Base-by-base conservation (phyloP, 2,888 invertebrate species). In the Strigamia transsilvanica region DNA sequence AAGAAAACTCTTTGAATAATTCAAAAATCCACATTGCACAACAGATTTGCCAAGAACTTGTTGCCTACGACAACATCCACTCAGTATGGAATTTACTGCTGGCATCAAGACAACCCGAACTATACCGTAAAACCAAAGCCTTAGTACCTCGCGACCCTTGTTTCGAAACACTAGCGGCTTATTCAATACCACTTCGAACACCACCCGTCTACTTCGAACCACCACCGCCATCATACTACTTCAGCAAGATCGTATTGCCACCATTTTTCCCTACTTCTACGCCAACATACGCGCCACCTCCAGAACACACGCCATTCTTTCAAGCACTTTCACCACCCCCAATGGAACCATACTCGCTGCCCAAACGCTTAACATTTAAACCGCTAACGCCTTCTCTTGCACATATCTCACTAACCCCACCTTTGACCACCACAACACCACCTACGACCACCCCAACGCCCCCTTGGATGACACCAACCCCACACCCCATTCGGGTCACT, bases 211-310 rank as follows among this genome's bases (percentile, higher is more conserved):
- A 73, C n/a, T 73, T 73, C 27, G 73, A 73, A 13, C 73, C 73
- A 73, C 73, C 73, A 73, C 73, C 73, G 5, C 32, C 73, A 73
- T 73, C 73, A 6, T 73, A 27, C 27, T 73, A 73, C 32, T 27
- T 73, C 23, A 23, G 21, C 21, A n/a, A 21, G 12, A 23, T 66
- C 18, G 5, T 66, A 9, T 13, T 51, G 6, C 51, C 51, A 10
- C 51, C 51, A 18, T 51, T 27, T 27, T 27, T 27, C 27, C 27
- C 27, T 27, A 27, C 18, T 4, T 13, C 51, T 2, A 21, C 61
- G 18, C 61, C 61, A 18, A 15, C 61, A 2, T 66, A 66, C 12
- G 12, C 12, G 2, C 32, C 73, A 73, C 27, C 73, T 5, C 27
- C 27, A 27, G 9, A 9, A 7, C 13, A 9, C 32, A 32, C 73